Evolutionary conservation across 2,113 vertebrate genomes (phyloP).

Genomic region (Saguinus imperator): DNA sequence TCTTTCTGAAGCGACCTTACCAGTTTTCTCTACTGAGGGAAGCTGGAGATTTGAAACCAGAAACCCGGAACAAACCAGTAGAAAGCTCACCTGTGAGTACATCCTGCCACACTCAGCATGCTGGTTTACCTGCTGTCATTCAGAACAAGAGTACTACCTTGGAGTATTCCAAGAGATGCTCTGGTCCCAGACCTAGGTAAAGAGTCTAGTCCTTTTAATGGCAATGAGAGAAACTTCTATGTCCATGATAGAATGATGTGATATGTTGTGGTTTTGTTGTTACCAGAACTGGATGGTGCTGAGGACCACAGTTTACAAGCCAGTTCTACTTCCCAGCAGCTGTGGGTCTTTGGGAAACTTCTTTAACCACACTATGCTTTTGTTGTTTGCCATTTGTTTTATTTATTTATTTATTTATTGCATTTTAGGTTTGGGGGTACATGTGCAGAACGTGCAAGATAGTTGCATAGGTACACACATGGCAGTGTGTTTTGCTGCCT

Average conservation of each 20-base stretch:
- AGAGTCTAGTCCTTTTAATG: not conserved
- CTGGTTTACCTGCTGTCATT: not conserved
- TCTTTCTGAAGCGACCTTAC: not conserved
- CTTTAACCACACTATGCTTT: not conserved
- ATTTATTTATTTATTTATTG: too few species aligned
- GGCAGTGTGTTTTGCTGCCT: too few species aligned
- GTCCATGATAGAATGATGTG: not conserved
- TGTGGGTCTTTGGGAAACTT: not conserved
- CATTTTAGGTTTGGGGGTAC: too few species aligned
- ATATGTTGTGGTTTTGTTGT: not conserved
- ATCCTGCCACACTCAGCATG: fast-evolving
- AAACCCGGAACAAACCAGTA: not conserved
- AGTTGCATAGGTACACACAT: too few species aligned
- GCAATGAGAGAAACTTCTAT: not conserved
- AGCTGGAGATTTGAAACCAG: not conserved
- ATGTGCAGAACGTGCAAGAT: too few species aligned
- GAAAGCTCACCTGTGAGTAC: not conserved
- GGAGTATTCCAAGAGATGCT: too few species aligned
- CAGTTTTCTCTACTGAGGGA: not conserved
- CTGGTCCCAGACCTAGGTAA: too few species aligned
- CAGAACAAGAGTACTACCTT: not conserved
- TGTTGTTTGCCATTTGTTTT: not conserved
- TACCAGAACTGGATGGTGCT: not conserved
- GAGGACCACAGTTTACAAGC: not conserved
- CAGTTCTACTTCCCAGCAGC: not conserved